phyloP scores from a whole-genome alignment of 2,888 invertebrate genomes.

The Amphipoea oculea region DNA sequence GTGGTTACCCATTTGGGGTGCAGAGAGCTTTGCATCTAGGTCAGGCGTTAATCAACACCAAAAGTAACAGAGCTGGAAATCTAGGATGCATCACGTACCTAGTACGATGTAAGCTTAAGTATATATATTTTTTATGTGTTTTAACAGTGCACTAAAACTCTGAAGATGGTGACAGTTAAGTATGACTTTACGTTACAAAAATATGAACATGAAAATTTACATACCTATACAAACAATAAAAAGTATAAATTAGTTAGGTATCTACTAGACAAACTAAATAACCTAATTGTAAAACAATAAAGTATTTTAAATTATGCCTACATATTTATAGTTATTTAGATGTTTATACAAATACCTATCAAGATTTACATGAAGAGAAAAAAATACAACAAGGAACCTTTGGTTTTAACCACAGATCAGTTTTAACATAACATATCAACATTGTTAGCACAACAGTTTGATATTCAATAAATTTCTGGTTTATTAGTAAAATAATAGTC shows the following conservation, averaged over 20 bases:
- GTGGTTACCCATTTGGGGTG: too few relatives aligned
- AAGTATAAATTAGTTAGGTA: conserved; percentile 35
- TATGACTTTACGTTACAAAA: conserved; percentile 21
- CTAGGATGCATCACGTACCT: background rate
- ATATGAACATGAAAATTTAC: conserved; percentile 37
- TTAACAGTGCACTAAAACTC: background rate
- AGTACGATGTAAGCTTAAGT: background rate
- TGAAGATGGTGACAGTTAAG: conserved; percentile 6
- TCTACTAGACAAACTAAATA: conserved; percentile 32
- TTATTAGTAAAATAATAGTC: conserved; percentile 3
- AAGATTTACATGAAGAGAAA: conserved; percentile 10
- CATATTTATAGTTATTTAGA: conserved; percentile 33
- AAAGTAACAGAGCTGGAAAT: background rate
- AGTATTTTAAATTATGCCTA: conserved; percentile 32
- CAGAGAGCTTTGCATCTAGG: background rate
- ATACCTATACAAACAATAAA: conserved; percentile 31
- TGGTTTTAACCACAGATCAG: too few relatives aligned
- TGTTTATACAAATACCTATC: conserved; percentile 36
- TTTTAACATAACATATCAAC: conserved; percentile 25
- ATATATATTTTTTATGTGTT: background rate
- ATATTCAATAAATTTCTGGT: conserved; percentile 21
- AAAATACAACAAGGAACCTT: conserved; percentile 47
- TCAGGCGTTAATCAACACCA: background rate
- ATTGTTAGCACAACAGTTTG: conserved; percentile 18
- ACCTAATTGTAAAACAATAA: conserved; percentile 39